Evolutionary conservation across 1,140 invertebrate species (phyloP), one percentile per base, ranked within the genome.

Genomic region (Colletes gigas): DNA sequence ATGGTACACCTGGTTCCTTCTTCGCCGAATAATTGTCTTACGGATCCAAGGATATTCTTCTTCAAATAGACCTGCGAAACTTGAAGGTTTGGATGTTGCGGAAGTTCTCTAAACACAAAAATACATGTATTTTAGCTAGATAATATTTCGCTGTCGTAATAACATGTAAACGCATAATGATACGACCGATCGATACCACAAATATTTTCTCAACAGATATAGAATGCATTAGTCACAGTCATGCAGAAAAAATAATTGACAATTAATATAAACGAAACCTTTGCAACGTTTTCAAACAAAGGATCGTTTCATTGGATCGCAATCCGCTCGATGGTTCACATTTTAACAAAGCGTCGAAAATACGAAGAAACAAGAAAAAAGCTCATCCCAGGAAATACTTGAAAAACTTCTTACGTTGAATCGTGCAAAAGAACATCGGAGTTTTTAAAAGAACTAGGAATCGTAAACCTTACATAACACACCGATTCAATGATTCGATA

Each of bases 1-100:
- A 96, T 88, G 17, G 86, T 88, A 47, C 93, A 90, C 69, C 93
- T 92, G 17, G 94, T 90, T 74, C 95, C 95, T 84, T 94, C 91
- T 90, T 94, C 94, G 3, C 95, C 95, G 88, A 96, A 95, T 30
- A 96, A 86, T 78, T 92, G 91, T 19, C 91, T 91, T 57, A 96
- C 82, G 3, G 94, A 93, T 81, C 93, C 88, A 55, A 94, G 89
- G 75, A 96, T 93, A 86, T 95, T 94, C 62, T 94, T 94, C 83
- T 95, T 95, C 62, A 96, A 92, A 78, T 90, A 94, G 0, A 92
- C 92, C 0, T 89, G 84, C 47, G 92, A 94, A 68, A 95, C 78
- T 60, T 90, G 88, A 9, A 87, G 83, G 30, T 91, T 83, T 17
- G 89, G 50, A 47, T 91, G 81, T n/a, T 91, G 60, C 72, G 91